Evolutionary conservation across 2,113 vertebrate genomes (phyloP), one percentile per base, ranked within the genome.

Genomic region (Progne subis): DNA sequence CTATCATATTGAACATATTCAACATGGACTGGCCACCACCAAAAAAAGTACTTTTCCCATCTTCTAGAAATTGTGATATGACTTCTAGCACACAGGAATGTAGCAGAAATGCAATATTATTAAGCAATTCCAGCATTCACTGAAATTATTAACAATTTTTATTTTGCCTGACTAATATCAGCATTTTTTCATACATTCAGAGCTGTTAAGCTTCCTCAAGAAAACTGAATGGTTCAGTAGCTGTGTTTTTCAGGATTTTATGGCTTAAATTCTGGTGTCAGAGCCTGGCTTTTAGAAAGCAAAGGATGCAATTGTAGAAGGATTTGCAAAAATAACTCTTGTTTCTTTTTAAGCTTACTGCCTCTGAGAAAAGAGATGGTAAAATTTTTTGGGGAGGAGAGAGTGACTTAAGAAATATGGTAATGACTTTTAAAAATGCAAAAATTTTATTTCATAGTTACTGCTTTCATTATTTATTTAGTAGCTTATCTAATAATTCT

Each of bases 381-480:
- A 18, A 78, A 80, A 85, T 32, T 39, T 24, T 61, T 87, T 60
- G 19, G 18, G 20, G 8, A 32, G n/a, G 3, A 46, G 17, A 77
- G 32, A 50, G 8, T 10, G 26, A 90, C 28, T 50, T 80, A 78
- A 60, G 41, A 76, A 60, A 86, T n/a, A 88, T 10, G 16, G 31
- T 34, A 80, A 82, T 50, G 6, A 78, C 71, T 92, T 57, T 61
- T 32, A 23, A 75, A 90, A 92, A 86, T 8, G 32, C 44, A 91
- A 47, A 80, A 39, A 37, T 7, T 20, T 44, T 69, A 72, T 83
- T 86, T 91, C 49, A 47, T 49, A 83, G 50, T 28, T 79, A 82
- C 4, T 7, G 8, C 18, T 84, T 86, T 84, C 46, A 76, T 94
- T 94, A 94, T 63, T 95, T 91, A 94, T 91, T 94, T 74, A 95